Conservation (phyloP, 2,113 vertebrate genomes). For the Blennius ocellaris region DNA sequence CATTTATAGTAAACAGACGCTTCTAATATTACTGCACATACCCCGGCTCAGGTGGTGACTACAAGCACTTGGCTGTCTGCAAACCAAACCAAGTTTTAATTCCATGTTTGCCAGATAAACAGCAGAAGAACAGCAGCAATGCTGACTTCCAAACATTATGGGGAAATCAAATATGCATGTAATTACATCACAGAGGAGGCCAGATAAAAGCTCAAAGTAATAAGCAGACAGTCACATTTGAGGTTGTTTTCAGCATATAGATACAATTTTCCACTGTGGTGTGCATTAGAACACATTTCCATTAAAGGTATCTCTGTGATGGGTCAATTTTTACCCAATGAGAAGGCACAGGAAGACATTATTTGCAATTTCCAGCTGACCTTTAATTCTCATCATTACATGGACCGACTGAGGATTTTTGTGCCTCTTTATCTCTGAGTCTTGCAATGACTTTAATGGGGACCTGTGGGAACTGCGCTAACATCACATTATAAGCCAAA, state of each 20-base stretch:
- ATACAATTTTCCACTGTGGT: not conserved
- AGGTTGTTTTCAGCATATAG: not conserved
- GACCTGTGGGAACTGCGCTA: slow-evolving; percentile 3
- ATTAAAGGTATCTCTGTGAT: slow-evolving; percentile 34
- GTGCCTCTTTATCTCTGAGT: not conserved
- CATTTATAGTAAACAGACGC: slow-evolving; percentile 65
- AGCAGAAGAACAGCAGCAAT: not conserved
- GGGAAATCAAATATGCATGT: slow-evolving; percentile 27
- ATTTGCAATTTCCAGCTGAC: slow-evolving; percentile 26
- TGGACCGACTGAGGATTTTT: slow-evolving; percentile 8
- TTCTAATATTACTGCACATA: slow-evolving; percentile 25
- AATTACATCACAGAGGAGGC: not conserved
- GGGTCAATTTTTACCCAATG: not conserved
- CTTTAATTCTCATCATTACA: slow-evolving; percentile 22
- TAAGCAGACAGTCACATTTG: not conserved
- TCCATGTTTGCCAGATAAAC: slow-evolving; percentile 40
- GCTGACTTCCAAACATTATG: slow-evolving; percentile 11
- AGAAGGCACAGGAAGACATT: slow-evolving; percentile 1
- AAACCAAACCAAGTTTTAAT: slow-evolving; percentile 55
- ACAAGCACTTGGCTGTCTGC: slow-evolving; percentile 11
- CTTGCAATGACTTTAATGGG: not conserved
- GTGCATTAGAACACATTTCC: slow-evolving; percentile 49
- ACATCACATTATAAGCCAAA: slow-evolving; percentile 19
- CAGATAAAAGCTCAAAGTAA: slow-evolving; percentile 29
- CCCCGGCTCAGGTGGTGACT: not conserved